Evolutionary conservation across 2,797 vertebrate genomes (phyloP), one percentile per base, ranked within the genome.

Genomic region (Anabacerthia variegaticeps): DNA sequence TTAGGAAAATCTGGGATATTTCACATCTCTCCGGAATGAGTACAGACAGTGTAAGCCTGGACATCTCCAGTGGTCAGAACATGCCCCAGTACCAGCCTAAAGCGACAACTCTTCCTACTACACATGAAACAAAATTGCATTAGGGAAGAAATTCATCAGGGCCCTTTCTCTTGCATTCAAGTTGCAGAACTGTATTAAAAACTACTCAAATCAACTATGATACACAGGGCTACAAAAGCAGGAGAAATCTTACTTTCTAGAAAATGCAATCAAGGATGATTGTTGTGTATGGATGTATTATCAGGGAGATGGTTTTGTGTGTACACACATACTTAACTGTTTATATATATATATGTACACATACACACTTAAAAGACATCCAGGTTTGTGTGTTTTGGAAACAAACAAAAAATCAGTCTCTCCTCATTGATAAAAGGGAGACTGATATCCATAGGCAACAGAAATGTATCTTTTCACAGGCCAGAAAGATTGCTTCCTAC

Each of bases 401-500:
- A 52, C 21, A 8, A 51, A 63, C 18, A 73, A 86, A 95, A 85
- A 80, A 77, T 48, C 54, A 84, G 44, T 41, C 56, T 74, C 48
- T 67, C 4, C 24, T 1, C 69, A 55, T 55, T 46, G 43, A 23
- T 23, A n/a, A 62, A 52, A 89, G 91, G 68, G 59, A 93, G 48
- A 23, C 23, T 52, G 84, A 77, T 28, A 34, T 86, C 74, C 79
- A 34, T 66, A 77, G 62, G 36, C 49, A 90, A 81, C 43, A 85
- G 85, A 92, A 72, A 71, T 2, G 0, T 49, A 7, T 75, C 34
- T 85, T 82, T 84, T 88, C 37, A 58, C 67, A 63, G 28, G 30
- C 79, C 11, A 24, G 67, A 77, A 71, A 88, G 95, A 69, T 41
- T 58, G 62, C 62, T 85, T 88, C 49, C 41, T 24, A 65, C 16